Evolutionary conservation across 1,140 invertebrate genomes (phyloP), one percentile per base, ranked within the genome.

Genomic region (Leptinotarsa texana): DNA sequence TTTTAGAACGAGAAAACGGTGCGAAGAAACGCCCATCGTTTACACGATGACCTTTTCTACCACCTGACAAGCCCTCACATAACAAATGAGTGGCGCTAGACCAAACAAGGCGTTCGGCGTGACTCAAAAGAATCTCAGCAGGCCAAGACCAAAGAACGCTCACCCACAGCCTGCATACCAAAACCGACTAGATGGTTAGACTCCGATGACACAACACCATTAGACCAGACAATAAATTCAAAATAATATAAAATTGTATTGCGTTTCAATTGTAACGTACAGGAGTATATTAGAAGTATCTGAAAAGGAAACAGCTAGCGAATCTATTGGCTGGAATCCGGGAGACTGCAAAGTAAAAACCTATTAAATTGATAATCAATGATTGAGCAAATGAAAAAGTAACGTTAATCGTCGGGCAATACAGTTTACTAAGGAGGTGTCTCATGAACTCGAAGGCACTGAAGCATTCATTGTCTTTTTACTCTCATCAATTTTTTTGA

Each of bases 101-200:
- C 76, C 76, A 75, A 75, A 77, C 69, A 77, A 75, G 76, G 76
- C 72, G 69, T 66, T 74, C 72, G 73, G 75, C 74, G 73, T 71
- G 75, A 74, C 75, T 68, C 51, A 68, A 75, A 61, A 24, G 65
- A 57, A 57, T 48, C 76, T 68, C 51, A 57, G 2, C 74, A 74
- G 76, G 76, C 75, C 74, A 51, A 63, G 71, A 72, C 18, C 24
- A 21, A 61, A 75, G 63, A 74, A 74, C 75, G 33, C 72, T 69
- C 76, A 77, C 76, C 76, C 76, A 77, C 76, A 49, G 42, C 65
- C 72, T 65, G 68, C 75, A 77, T 77, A 74, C 75, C 75, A 61
- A 15, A 62, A 51, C 33, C 22, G 22, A 27, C 51, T 68, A 68
- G 65, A 74, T 66, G 18, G 47, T 49, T 48, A 66, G 63, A 49